Conservation (phyloP, 2,888 invertebrate species). For the Holacanthella duospinosa region DNA sequence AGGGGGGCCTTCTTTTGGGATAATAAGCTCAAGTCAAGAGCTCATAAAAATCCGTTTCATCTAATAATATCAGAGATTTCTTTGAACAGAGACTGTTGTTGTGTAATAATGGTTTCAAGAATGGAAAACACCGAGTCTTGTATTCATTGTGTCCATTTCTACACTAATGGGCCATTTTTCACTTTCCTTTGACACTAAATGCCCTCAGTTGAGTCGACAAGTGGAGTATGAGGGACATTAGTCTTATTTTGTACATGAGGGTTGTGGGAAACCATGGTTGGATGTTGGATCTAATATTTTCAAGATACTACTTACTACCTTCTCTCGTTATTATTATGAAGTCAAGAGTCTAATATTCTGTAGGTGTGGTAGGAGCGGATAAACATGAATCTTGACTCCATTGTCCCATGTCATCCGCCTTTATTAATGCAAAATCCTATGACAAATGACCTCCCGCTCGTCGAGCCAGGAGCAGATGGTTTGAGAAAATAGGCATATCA, state of each 20-base stretch:
- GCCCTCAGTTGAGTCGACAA: slow-evolving; percentile 3
- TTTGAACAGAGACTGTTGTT: background rate
- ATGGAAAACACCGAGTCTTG: background rate
- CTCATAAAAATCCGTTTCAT: slow-evolving; percentile 2
- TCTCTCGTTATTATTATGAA: too few relatives aligned
- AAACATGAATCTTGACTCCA: too few relatives aligned
- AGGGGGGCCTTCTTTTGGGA: background rate
- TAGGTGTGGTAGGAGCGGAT: background rate
- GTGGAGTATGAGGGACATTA: background rate
- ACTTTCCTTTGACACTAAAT: slow-evolving; percentile 5
- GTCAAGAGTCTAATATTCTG: background rate
- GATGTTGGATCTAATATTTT: background rate
- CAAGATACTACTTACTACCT: too few relatives aligned
- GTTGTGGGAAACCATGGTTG: background rate
- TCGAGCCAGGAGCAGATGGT: too few relatives aligned
- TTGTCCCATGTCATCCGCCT: too few relatives aligned
- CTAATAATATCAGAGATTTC: background rate
- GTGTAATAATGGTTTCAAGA: background rate
- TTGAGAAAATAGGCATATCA: too few relatives aligned
- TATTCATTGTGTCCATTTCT: slow-evolving; percentile 4
- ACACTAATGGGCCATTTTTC: slow-evolving; percentile 11
- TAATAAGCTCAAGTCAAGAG: background rate
- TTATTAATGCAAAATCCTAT: too few relatives aligned
- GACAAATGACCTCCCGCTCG: too few relatives aligned
- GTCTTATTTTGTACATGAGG: background rate